phyloP scores from a whole-genome alignment of 2,797 vertebrate genomes.

The Moxostoma hubbsi region DNA sequence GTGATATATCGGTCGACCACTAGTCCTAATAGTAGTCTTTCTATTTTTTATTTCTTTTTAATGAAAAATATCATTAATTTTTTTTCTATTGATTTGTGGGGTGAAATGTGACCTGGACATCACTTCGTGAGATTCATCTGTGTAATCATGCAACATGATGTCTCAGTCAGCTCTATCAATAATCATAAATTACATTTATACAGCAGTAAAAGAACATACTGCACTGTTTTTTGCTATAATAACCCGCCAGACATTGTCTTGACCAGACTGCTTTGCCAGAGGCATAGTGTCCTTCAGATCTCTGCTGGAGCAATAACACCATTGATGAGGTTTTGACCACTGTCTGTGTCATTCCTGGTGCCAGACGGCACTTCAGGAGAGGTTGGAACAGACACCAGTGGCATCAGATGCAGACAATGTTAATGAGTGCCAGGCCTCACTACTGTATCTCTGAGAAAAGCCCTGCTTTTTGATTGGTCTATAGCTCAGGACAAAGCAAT shows the following conservation, averaged over 20 bases:
- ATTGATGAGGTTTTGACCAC: slow-evolving; percentile 55
- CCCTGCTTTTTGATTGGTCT: background rate
- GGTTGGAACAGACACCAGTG: slow-evolving; percentile 40
- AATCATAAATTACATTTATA: too few species aligned
- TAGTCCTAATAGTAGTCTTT: too few species aligned
- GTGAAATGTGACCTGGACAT: too few species aligned
- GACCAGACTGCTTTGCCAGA: slow-evolving; percentile 18
- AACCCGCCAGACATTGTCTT: background rate
- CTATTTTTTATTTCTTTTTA: too few species aligned
- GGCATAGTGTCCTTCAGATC: slow-evolving; percentile 28
- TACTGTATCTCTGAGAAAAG: slow-evolving; percentile 8
- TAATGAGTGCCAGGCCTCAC: slow-evolving; percentile 40
- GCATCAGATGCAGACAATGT: slow-evolving; percentile 39
- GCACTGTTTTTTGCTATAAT: too few species aligned
- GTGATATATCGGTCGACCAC: too few species aligned
- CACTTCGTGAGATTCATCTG: too few species aligned
- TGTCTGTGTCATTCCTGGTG: slow-evolving; percentile 53
- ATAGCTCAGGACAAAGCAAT: slow-evolving; percentile 2
- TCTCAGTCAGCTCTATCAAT: too few species aligned
- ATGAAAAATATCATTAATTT: too few species aligned
- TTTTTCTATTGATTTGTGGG: too few species aligned
- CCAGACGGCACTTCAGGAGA: slow-evolving; percentile 54
- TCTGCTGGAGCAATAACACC: slow-evolving; percentile 30
- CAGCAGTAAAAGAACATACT: too few species aligned
- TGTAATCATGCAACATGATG: too few species aligned